A percentile compares a stretch with the other conserved stretches of the same genome.
Conservation (phyloP, 2,888 invertebrate species). For the Brachyptera putata region DNA sequence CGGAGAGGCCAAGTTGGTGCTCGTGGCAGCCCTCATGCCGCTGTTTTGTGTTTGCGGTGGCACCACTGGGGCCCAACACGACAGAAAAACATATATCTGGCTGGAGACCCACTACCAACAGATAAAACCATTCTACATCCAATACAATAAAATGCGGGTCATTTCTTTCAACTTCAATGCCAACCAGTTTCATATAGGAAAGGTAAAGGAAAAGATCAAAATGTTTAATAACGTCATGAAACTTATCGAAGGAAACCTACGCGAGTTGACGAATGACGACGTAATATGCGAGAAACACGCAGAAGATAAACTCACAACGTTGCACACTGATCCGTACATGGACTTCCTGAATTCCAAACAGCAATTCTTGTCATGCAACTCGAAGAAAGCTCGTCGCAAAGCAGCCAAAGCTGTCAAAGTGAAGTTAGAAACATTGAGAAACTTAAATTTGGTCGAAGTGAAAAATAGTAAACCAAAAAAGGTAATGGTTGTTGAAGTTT, state of each 20-base stretch:
- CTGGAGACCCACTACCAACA: slow-evolving; percentile 38
- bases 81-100: slow-evolving; percentile 35
- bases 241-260: too few relatives aligned
- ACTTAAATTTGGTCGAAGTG: neutral
- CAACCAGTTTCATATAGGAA: slow-evolving; percentile 24
- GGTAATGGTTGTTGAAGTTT: too few relatives aligned
- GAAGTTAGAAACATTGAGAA: neutral
- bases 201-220: slow-evolving; percentile 25
- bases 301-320: too few relatives aligned
- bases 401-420: neutral
- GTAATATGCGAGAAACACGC: too few relatives aligned
- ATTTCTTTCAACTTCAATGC: slow-evolving; percentile 24
- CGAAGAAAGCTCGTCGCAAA: neutral
- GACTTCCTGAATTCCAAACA: neutral
- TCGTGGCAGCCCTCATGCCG: slow-evolving; percentile 33
- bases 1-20: neutral
- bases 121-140: slow-evolving; percentile 36
- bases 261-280: too few relatives aligned
- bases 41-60: slow-evolving; percentile 28
- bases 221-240: slow-evolving; percentile 28
- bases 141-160: slow-evolving; percentile 32
- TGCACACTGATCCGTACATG: too few relatives aligned
- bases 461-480: too few relatives aligned
- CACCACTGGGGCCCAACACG: slow-evolving; percentile 8
- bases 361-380: neutral